A percentile compares a stretch with the other conserved stretches of the same genome.
Evolutionary conservation across 1,140 invertebrate genomes (phyloP).

Genomic region (Pachypeltis micranthus): DNA sequence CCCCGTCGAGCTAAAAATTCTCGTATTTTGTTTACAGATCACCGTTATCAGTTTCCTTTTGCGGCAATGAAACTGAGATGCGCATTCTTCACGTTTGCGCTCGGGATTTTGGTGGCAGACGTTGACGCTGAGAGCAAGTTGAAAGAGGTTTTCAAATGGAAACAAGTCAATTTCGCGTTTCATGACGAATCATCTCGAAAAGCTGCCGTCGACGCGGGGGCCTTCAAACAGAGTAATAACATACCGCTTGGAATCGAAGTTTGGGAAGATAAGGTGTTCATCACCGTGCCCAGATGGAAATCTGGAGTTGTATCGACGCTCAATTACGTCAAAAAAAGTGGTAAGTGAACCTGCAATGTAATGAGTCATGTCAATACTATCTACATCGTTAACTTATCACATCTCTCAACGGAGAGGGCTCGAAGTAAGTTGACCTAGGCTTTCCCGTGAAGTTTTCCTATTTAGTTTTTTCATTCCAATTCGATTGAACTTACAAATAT

Average conservation of each 20-base stretch:
- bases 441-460: neutral
- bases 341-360: conserved; percentile 36
- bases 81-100: neutral
- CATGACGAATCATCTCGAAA: conserved; percentile 45
- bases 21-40: too few relatives aligned
- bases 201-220: conserved; percentile 44
- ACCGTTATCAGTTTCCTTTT: too few relatives aligned
- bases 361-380: neutral
- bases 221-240: conserved; percentile 55
- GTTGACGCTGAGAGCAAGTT: conserved; percentile 22
- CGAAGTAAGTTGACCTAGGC: neutral
- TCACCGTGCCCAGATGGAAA: conserved; percentile 64
- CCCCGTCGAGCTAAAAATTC: too few relatives aligned
- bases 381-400: neutral
- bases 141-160: conserved; percentile 52
- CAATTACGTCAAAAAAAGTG: conserved; percentile 55
- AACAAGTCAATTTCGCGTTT: conserved; percentile 54
- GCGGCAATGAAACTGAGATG: neutral
- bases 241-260: conserved; percentile 56
- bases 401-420: too few relatives aligned
- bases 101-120: neutral
- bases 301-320: conserved; percentile 57
- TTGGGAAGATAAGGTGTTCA: conserved; percentile 63
- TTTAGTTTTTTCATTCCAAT: too few relatives aligned
- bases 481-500: too few relatives aligned